A percentile compares a stretch with the other conserved stretches of the same genome.
phyloP scores from a whole-genome alignment of 2,113 vertebrate genomes.

The Thymallus thymallus region DNA sequence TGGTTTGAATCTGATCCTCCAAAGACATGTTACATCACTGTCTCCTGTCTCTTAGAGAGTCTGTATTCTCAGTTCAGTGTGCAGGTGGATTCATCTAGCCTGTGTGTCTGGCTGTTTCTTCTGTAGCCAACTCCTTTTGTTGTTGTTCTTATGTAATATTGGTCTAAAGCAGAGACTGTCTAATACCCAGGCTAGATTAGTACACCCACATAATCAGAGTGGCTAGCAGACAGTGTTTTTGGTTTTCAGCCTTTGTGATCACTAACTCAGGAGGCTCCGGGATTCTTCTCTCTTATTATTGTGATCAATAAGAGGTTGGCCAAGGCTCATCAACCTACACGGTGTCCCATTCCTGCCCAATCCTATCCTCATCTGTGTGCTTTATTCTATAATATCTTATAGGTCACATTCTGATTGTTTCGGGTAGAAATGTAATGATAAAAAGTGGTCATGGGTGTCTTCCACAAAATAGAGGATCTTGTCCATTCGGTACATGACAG shows the following conservation, averaged over 20 bases:
- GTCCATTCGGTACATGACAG: neutral
- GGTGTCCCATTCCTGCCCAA: neutral
- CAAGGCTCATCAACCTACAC: neutral
- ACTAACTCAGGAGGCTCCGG: neutral
- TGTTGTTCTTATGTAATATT: neutral
- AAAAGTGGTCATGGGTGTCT: neutral
- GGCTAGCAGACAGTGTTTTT: neutral
- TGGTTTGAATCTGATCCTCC: slow-evolving; percentile 33
- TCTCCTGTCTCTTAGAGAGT: slow-evolving; percentile 33
- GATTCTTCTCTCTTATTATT: neutral
- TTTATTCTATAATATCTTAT: neutral
- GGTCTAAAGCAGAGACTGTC: slow-evolving; percentile 33
- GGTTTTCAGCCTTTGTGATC: neutral
- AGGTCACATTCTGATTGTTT: neutral
- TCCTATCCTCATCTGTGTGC: neutral
- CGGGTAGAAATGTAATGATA: neutral
- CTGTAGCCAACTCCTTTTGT: slow-evolving; percentile 10
- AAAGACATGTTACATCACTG: slow-evolving; percentile 40
- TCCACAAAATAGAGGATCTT: neutral
- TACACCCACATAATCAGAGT: no score
- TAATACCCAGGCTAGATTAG: slow-evolving; percentile 7
- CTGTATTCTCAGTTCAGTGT: neutral
- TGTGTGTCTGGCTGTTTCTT: neutral
- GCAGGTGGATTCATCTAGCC: neutral
- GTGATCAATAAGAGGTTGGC: no score